These are phyloP conservation scores for Cricetomys ansorgei DNA, from an alignment of 2,113 vertebrate genomes.

Conservation along the genomic window DNA sequence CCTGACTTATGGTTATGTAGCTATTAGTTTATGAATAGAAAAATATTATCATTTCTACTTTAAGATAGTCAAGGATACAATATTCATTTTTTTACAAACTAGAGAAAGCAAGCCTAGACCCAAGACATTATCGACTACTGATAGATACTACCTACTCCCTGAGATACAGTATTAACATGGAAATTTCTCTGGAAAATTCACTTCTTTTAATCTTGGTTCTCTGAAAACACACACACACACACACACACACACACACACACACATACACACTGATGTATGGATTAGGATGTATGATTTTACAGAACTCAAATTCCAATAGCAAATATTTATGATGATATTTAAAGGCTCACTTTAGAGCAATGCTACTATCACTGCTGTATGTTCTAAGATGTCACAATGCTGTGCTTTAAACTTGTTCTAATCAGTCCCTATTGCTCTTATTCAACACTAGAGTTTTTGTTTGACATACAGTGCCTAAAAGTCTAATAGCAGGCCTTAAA, in stretches of 20 bases:
- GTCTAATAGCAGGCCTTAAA: not conserved
- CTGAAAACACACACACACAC: not conserved
- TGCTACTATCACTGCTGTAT: not conserved
- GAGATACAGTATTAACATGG: conserved; percentile 4
- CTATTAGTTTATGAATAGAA: not conserved
- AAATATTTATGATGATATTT: not conserved
- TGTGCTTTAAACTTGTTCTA: not conserved
- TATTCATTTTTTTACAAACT: not conserved
- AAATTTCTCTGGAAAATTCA: not conserved
- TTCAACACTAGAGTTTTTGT: not conserved
- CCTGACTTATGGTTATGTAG: not conserved
- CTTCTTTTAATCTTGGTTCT: not conserved
- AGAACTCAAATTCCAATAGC: not conserved
- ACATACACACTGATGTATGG: not conserved
- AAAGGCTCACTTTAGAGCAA: not conserved
- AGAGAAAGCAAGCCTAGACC: not conserved
- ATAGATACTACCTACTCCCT: not conserved
- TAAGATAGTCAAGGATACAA: not conserved
- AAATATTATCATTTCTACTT: not conserved
- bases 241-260: not conserved
- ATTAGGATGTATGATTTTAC: not conserved
- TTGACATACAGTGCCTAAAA: not conserved
- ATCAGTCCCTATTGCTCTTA: not conserved
- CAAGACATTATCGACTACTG: not conserved
- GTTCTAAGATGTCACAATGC: not conserved